Evolutionary conservation across 2,113 vertebrate genomes (phyloP).

Genomic region (Orthonyx spaldingii): DNA sequence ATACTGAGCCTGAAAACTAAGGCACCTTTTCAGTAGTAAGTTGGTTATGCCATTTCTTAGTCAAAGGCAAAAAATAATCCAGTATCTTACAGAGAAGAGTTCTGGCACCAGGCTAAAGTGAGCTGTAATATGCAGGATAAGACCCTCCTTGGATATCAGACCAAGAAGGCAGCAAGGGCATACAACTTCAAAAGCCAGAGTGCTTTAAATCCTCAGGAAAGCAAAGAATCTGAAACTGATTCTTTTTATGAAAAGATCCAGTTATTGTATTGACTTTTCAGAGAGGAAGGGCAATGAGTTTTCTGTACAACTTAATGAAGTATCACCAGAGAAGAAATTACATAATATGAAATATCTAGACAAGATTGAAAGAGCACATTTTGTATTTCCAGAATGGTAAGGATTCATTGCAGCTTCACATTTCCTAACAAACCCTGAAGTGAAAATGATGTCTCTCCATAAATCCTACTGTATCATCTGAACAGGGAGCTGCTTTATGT

Average conservation of each 20-base stretch:
- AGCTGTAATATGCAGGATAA: not conserved
- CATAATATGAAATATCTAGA: slow-evolving; percentile 2
- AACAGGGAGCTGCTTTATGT: not conserved
- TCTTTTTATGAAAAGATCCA: not conserved
- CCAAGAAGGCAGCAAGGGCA: not conserved
- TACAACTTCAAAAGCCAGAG: not conserved
- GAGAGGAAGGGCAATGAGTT: not conserved
- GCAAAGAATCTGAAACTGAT: not conserved
- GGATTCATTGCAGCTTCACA: not conserved
- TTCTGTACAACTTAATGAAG: slow-evolving; percentile 25
- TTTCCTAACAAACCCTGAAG: slow-evolving; percentile 7
- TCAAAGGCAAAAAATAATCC: not conserved
- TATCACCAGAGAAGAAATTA: slow-evolving; percentile 28
- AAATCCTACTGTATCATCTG: not conserved
- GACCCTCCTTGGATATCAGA: not conserved
- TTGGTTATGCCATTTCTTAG: not conserved
- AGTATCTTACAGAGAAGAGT: not conserved
- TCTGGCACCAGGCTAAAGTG: not conserved
- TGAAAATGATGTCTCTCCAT: not conserved
- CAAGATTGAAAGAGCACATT: not conserved
- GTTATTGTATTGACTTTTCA: slow-evolving; percentile 22
- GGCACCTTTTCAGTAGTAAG: not conserved
- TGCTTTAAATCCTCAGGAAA: not conserved
- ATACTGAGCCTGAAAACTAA: not conserved
- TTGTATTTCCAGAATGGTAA: not conserved